These are phyloP conservation scores for Tupiocoris notatus DNA, from an alignment of 2,888 invertebrate species.

Conservation along the genomic window DNA sequence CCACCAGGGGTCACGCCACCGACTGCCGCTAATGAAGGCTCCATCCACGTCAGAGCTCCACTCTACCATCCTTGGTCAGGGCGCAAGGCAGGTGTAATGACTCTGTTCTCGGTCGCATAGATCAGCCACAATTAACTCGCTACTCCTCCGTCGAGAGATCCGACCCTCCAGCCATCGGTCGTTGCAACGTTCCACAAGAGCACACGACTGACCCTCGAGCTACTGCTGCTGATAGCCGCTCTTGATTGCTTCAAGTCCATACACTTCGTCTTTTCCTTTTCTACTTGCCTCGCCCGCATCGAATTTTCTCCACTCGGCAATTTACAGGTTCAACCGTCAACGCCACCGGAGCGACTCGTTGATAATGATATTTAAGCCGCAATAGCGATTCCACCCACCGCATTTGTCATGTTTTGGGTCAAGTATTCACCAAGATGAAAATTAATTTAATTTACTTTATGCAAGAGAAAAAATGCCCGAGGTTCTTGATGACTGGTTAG, in stretches of 20 bases:
- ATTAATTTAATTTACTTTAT: too few species aligned
- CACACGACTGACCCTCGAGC: constrained; percentile 28
- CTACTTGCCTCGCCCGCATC: too few species aligned
- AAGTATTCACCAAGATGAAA: too few species aligned
- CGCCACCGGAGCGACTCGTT: too few species aligned
- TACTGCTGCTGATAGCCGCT: not conserved
- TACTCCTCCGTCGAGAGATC: constrained; percentile 9
- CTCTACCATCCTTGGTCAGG: not conserved
- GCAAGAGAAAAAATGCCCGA: too few species aligned
- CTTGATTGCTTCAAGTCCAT: not conserved
- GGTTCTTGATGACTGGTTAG: too few species aligned
- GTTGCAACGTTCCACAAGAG: constrained; percentile 26
- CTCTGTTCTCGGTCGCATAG: constrained; percentile 40
- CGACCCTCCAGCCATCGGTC: not conserved
- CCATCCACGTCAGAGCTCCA: constrained; percentile 35
- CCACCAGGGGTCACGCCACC: constrained; percentile 34
- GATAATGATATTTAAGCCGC: too few species aligned
- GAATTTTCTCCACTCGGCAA: too few species aligned
- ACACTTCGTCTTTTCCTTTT: too few species aligned
- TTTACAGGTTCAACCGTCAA: too few species aligned
- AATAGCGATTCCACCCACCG: too few species aligned
- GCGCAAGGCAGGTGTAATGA: constrained; percentile 37
- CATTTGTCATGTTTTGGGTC: too few species aligned
- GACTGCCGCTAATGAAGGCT: constrained; percentile 41
- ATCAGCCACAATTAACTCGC: constrained; percentile 44